Conservation (phyloP, 1,140 invertebrate species). For the Diorhabda elongata region DNA sequence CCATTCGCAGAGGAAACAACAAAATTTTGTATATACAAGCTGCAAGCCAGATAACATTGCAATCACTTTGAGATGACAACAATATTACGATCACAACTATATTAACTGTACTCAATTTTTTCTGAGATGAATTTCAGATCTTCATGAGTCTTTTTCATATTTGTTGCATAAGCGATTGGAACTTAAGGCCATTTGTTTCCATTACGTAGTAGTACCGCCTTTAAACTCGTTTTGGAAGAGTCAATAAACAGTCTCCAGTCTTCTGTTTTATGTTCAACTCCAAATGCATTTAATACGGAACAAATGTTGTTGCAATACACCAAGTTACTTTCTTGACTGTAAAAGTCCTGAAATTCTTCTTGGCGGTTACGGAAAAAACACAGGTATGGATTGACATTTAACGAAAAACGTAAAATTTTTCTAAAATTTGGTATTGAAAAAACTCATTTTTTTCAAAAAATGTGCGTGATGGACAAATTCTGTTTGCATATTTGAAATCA, state of each 20-base stretch:
- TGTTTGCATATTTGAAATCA: too few species aligned
- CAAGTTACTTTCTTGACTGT: too few species aligned
- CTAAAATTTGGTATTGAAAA: too few species aligned
- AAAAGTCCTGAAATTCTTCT: too few species aligned
- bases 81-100: not conserved
- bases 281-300: not conserved
- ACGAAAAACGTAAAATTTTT: too few species aligned
- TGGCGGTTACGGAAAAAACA: too few species aligned
- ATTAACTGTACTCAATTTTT: slow-evolving; percentile 5
- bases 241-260: slow-evolving; percentile 33
- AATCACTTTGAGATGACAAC: not conserved
- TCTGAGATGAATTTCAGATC: not conserved
- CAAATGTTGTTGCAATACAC: not conserved
- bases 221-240: slow-evolving; percentile 38
- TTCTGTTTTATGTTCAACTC: slow-evolving; percentile 8
- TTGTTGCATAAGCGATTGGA: slow-evolving; percentile 36
- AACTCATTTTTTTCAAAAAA: too few species aligned
- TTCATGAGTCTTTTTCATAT: slow-evolving; percentile 38
- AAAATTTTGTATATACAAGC: not conserved
- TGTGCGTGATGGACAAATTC: too few species aligned
- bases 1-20: not conserved
- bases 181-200: slow-evolving; percentile 41
- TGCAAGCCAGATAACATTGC: not conserved
- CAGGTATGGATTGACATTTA: too few species aligned
- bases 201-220: slow-evolving; percentile 44